Evolutionary conservation across 2,113 vertebrate genomes (phyloP).

Genomic region (Corynorhinus townsendii): DNA sequence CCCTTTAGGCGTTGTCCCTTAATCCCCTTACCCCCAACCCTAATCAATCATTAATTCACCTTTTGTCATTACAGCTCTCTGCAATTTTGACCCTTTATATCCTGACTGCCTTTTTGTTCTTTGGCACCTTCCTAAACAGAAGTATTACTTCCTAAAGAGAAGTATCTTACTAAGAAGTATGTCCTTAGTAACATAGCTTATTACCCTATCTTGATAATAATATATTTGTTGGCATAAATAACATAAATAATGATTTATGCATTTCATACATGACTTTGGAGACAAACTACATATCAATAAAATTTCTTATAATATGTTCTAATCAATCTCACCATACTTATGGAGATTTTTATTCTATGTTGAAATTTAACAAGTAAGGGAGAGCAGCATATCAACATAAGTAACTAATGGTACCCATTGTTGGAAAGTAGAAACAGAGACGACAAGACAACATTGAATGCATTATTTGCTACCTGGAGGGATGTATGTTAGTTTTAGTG

Average conservation of each 20-base stretch:
- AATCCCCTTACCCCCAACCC: not conserved
- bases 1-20: not conserved
- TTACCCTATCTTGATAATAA: not conserved
- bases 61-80: not conserved
- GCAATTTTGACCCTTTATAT: not conserved
- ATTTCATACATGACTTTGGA: not conserved
- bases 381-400: not conserved
- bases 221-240: not conserved
- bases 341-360: not conserved
- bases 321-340: not conserved
- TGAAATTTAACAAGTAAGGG: not conserved
- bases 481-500: not conserved
- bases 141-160: not conserved
- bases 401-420: not conserved
- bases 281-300: not conserved
- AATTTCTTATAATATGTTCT: not conserved
- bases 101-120: not conserved
- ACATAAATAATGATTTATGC: not conserved
- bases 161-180: not conserved
- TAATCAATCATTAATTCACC: not conserved
- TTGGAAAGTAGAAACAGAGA: not conserved
- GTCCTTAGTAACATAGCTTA: not conserved
- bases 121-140: not conserved
- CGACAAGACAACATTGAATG: not conserved
- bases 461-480: not conserved